Evolutionary conservation across 1,140 invertebrate species (phyloP).

Genomic region (Sitophilus oryzae): DNA sequence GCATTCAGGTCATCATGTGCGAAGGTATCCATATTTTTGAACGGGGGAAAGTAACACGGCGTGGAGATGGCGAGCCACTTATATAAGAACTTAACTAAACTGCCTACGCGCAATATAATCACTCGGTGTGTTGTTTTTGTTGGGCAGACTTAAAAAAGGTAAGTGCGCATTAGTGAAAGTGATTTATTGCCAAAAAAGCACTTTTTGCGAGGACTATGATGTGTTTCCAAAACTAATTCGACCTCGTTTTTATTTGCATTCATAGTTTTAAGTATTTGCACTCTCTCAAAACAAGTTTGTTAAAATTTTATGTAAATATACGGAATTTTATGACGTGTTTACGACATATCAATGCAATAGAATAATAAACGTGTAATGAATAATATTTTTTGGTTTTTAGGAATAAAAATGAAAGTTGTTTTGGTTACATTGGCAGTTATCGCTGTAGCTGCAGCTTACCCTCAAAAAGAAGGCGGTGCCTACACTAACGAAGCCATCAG

Average conservation of each 20-base stretch:
- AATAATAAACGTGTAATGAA: no score
- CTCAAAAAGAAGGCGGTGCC: conserved; percentile 68
- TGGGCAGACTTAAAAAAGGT: background rate
- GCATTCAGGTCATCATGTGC: background rate
- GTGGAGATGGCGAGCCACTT: background rate
- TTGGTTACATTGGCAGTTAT: conserved; percentile 39
- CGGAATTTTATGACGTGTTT: no score
- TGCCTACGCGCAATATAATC: background rate
- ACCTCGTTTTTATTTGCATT: no score
- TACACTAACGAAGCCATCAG: conserved; percentile 81
- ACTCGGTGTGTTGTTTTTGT: background rate
- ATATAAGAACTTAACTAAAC: background rate
- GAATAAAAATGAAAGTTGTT: background rate
- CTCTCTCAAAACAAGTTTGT: no score
- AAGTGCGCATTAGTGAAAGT: background rate
- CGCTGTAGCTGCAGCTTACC: conserved; percentile 49
- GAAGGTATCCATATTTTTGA: background rate
- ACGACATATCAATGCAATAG: no score
- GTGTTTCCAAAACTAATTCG: no score
- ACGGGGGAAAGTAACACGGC: background rate
- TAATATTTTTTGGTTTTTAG: no score
- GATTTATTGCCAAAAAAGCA: no score
- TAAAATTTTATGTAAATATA: no score
- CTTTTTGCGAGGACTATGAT: no score
- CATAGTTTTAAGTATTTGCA: no score